phyloP scores from a whole-genome alignment of 2,113 vertebrate species.

The Grallaria varia region DNA sequence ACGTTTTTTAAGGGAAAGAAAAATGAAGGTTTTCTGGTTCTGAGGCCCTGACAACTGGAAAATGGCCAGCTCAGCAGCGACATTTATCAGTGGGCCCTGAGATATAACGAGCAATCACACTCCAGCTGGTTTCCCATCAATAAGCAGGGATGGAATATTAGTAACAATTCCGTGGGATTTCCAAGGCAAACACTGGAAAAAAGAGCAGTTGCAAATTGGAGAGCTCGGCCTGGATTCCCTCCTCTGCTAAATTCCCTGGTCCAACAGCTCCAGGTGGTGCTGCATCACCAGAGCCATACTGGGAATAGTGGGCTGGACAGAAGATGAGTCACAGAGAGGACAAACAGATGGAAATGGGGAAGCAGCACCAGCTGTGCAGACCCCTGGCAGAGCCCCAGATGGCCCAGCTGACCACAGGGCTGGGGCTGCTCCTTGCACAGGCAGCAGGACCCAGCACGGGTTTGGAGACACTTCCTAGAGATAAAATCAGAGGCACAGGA shows the following conservation, averaged over 20 bases:
- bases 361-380: not conserved
- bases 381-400: not conserved
- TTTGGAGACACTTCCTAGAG: not conserved
- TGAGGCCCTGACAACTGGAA: not conserved
- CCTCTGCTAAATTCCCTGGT: not conserved
- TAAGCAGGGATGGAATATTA: conserved; percentile 3
- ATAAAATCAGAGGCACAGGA: not conserved
- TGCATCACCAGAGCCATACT: not conserved
- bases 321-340: not conserved
- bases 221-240: not conserved
- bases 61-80: not conserved
- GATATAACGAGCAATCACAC: conserved; percentile 30
- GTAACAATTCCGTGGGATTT: not conserved
- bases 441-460: not conserved
- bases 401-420: not conserved
- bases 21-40: not conserved
- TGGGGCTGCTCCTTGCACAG: not conserved
- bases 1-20: not conserved
- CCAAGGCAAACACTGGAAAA: not conserved
- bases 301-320: not conserved
- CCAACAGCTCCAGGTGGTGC: not conserved
- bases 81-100: not conserved
- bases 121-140: conserved; percentile 25
- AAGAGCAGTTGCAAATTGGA: not conserved
- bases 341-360: not conserved